These are phyloP conservation scores for Caenorhabditis sinica DNA, from an alignment of 2,888 invertebrate species.

Conservation along the genomic window DNA sequence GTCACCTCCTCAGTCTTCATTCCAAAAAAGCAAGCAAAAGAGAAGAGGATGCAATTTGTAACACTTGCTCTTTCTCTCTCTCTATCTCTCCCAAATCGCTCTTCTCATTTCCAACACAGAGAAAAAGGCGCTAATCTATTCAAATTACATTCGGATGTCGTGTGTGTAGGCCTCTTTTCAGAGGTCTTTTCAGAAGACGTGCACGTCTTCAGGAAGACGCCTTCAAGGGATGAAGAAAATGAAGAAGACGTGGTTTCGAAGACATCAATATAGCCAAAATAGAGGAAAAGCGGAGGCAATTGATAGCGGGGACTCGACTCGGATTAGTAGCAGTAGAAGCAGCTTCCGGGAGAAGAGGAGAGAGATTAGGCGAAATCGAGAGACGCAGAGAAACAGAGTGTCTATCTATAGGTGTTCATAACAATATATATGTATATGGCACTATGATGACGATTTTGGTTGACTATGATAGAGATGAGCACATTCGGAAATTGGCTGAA, in stretches of 20 bases:
- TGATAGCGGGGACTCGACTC: too few relatives aligned
- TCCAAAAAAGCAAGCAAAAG: constrained; percentile 4
- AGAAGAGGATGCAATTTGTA: constrained; percentile 30
- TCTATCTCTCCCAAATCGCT: background rate
- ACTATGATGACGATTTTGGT: too few relatives aligned
- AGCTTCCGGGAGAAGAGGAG: too few relatives aligned
- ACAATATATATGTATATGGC: too few relatives aligned
- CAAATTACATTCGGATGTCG: constrained; percentile 69
- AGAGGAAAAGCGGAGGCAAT: background rate
- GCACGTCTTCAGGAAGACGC: constrained; percentile 26
- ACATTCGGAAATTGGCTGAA: background rate
- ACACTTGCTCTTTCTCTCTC: constrained; percentile 32
- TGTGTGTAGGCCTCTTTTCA: background rate
- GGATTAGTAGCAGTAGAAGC: too few relatives aligned
- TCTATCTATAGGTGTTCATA: background rate
- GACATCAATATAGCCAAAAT: background rate
- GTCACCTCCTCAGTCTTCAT: background rate
- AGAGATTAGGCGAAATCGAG: background rate
- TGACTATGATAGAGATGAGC: too few relatives aligned
- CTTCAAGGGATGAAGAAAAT: background rate
- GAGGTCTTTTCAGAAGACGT: background rate
- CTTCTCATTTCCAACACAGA: background rate
- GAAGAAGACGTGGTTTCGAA: background rate
- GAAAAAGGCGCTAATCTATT: constrained; percentile 63
- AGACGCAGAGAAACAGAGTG: background rate